Conservation (phyloP, 2,113 vertebrate genomes). For the Ageneiosus marmoratus region DNA sequence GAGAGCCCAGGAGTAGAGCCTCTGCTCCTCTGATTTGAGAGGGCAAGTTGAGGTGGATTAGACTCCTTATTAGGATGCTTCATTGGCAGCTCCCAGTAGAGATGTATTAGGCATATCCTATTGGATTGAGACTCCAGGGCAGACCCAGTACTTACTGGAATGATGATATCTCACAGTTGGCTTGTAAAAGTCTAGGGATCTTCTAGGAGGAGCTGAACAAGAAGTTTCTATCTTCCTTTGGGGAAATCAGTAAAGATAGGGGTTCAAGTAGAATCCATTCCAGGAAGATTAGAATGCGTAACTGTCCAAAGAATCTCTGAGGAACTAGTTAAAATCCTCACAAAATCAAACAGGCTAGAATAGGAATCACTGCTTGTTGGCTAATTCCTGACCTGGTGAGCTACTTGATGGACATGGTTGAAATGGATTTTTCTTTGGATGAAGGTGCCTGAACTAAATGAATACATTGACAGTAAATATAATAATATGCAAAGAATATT, state of each 20-base stretch:
- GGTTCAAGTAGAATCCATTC: background rate
- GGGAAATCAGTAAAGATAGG: background rate
- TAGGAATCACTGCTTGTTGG: background rate
- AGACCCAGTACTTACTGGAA: background rate
- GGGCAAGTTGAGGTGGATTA: background rate
- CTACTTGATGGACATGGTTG: background rate
- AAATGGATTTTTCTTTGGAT: background rate
- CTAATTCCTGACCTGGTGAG: background rate
- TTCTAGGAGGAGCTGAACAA: background rate
- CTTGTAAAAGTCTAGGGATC: background rate
- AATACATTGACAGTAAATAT: background rate
- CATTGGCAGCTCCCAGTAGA: background rate
- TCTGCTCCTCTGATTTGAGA: background rate
- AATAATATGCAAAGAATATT: background rate
- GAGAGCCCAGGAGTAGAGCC: background rate
- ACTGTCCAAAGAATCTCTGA: background rate
- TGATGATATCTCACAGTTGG: background rate
- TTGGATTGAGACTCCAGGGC: background rate
- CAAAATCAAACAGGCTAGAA: background rate
- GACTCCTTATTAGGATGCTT: background rate
- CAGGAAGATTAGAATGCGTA: background rate
- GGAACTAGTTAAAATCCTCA: background rate
- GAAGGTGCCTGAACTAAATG: background rate
- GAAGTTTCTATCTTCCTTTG: background rate
- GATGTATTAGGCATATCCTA: background rate